Conservation (phyloP, 2,113 vertebrate genomes). For the Saimiri boliviensis region DNA sequence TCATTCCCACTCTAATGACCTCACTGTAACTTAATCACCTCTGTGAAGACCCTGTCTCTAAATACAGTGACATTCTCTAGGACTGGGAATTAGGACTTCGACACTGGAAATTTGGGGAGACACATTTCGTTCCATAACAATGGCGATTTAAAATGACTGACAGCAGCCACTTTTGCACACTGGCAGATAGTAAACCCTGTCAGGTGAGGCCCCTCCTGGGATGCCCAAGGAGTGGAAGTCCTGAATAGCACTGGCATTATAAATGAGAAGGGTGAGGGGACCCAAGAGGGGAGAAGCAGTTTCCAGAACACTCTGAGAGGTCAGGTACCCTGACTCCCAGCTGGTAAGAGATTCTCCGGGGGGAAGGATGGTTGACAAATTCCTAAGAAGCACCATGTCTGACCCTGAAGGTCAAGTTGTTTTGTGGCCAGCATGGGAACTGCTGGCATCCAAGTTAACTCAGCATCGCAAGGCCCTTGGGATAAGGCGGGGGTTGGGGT, state of each 20-base stretch:
- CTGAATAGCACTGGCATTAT: not conserved
- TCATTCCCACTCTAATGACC: not conserved
- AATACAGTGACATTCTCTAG: not conserved
- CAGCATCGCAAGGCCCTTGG: not conserved
- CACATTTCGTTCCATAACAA: not conserved
- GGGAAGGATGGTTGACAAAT: not conserved
- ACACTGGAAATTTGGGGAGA: not conserved
- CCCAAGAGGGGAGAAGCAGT: not conserved
- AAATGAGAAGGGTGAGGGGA: not conserved
- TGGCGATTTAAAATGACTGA: not conserved
- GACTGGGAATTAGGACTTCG: not conserved
- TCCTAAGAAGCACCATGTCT: not conserved
- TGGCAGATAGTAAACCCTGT: not conserved
- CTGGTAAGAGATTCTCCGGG: not conserved
- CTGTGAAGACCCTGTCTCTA: not conserved
- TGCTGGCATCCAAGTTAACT: not conserved
- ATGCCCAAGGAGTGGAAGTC: not conserved
- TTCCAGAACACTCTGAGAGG: not conserved
- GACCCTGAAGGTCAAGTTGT: not conserved
- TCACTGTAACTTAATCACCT: not conserved
- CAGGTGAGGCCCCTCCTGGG: not conserved
- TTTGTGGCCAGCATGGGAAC: not conserved
- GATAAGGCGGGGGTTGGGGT: too few species aligned
- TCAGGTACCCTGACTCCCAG: not conserved
- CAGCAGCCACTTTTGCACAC: not conserved